Evolutionary conservation across 2,888 invertebrate species (phyloP).

Genomic region (Argyresthia goedartella): DNA sequence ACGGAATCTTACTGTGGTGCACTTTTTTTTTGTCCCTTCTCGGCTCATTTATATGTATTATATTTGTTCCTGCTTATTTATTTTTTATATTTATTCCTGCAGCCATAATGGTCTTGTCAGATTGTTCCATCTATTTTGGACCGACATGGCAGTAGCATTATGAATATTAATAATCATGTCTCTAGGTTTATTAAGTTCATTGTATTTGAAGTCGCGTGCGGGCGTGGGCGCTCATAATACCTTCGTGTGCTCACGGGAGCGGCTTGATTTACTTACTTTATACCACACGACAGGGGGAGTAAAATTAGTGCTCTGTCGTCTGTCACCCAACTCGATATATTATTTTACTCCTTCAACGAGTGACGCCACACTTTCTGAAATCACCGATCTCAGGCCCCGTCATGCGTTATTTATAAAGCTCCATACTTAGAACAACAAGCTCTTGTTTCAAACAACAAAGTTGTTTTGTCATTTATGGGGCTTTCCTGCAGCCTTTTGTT

Average conservation of each 20-base stretch:
- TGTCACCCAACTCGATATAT: conserved; percentile 48
- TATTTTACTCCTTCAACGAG: conserved; percentile 38
- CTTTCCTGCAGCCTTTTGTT: too few relatives aligned
- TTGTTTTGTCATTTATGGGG: too few relatives aligned
- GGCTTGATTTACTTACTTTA: conserved; percentile 54
- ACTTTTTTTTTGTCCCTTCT: too few relatives aligned
- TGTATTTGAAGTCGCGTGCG: conserved; percentile 41
- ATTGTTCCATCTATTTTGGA: neutral
- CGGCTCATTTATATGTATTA: too few relatives aligned
- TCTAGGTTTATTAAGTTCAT: conserved; percentile 37
- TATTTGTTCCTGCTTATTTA: neutral
- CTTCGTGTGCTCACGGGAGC: conserved; percentile 47
- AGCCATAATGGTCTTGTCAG: neutral
- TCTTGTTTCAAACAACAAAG: too few relatives aligned
- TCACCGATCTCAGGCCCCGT: conserved; percentile 41
- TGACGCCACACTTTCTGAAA: conserved; percentile 35
- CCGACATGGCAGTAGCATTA: conserved; percentile 18
- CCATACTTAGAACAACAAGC: conserved; percentile 39
- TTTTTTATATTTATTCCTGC: neutral
- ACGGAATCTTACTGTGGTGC: too few relatives aligned
- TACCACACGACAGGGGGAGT: conserved; percentile 29
- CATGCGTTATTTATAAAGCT: conserved; percentile 53
- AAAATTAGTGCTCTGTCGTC: conserved; percentile 60
- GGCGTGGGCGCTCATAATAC: conserved; percentile 53
- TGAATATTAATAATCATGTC: conserved; percentile 49